A percentile compares a stretch with the other conserved stretches of the same genome.
Evolutionary conservation across 2,113 vertebrate genomes (phyloP).

Genomic region (Sylvia atricapilla): DNA sequence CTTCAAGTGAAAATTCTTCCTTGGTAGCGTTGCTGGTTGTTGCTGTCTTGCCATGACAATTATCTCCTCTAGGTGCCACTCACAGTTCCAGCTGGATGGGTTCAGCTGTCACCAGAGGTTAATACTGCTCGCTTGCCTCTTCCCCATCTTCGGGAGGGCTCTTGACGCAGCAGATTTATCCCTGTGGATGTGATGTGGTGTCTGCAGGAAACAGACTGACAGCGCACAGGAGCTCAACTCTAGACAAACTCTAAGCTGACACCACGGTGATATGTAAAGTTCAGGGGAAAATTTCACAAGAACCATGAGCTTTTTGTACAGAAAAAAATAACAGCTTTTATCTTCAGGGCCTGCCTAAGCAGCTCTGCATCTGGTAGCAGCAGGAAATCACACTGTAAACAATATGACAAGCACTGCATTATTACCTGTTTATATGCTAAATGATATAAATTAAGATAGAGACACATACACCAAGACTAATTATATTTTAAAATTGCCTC

Average conservation of each 20-base stretch:
- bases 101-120: constrained; percentile 7
- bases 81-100: background rate
- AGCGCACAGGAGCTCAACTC: background rate
- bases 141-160: background rate
- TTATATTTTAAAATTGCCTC: background rate
- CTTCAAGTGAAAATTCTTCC: background rate
- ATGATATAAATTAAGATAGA: background rate
- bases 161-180: background rate
- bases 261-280: fast-evolving
- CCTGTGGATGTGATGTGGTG: background rate
- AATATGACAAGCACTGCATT: background rate
- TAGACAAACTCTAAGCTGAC: background rate
- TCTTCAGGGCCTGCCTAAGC: background rate
- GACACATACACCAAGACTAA: background rate
- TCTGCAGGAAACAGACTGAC: background rate
- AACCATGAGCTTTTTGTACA: background rate
- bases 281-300: background rate
- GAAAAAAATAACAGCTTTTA: background rate
- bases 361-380: background rate
- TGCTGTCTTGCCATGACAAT: background rate
- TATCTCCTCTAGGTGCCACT: background rate
- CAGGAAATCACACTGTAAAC: background rate
- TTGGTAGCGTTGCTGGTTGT: background rate
- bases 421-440: background rate
- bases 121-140: background rate